Base-by-base conservation (phyloP, 2,113 vertebrate genomes). In the Pteruthius melanotis region DNA sequence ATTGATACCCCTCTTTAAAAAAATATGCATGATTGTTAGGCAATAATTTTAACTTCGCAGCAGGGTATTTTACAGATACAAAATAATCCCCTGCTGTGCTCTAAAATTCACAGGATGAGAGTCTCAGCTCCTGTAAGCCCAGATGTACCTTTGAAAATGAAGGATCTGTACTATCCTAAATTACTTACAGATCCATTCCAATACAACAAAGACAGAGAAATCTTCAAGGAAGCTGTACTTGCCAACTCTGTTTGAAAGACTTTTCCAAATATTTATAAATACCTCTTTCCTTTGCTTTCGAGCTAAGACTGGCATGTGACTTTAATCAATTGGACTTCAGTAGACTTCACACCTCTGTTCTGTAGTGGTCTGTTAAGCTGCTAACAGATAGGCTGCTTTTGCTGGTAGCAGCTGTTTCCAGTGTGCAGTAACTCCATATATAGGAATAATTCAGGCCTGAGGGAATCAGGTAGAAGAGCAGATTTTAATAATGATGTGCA, bases 231-330 rank as follows among this genome's bases (percentile, higher is more conserved):
- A 93, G 45, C 61, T 87, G 23, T 64, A 63, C 59, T 89, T 64
- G 74, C 64, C 90, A 92, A 47, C 68, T 83, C 42, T 49, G 24
- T 54, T 90, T 95, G 85, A 93, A 93, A 92, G 76, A 64, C 76
- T 39, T 93, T 90, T 81, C 90, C 72, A 83, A 86, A 77, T 93
- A 94, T 92, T 93, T 96, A 79, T 87, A 96, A 91, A 87, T 84
- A 64, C 24, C 44, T 66, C 33, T 85, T 90, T 93, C 37, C 78
- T 92, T 93, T 85, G 52, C 71, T 93, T 93, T 94, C 86, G 56
- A 86, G 68, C 80, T 71, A 77, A 88, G 88, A 74, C 18, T 92
- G 52, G 71, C 71, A 83, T 74, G 31, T 88, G 92, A 83, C 64
- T 88, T 89, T 89, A 88, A 93, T 94, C 89, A 97, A 60, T 9